Base-by-base conservation (phyloP, 2,888 invertebrate species). In the Sesamia inferens region DNA sequence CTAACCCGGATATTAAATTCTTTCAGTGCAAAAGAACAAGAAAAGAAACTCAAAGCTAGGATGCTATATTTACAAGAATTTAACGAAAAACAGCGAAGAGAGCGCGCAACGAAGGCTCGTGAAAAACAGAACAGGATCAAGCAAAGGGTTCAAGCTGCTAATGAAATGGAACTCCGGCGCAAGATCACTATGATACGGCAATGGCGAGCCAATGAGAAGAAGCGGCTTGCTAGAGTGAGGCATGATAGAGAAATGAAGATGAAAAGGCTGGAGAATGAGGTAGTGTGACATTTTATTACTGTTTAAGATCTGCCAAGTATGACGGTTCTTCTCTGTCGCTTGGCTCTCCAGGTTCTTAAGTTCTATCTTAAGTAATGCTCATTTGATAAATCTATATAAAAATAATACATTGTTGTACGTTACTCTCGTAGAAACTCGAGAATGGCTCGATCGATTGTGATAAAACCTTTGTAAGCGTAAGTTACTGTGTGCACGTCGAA, bases 141-240 rank as follows among this genome's bases (percentile, higher is more conserved):
- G 74, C 95, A 96, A 82, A 89, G 96, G 62, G 94, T 96, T 0
- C 93, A 94, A 61, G 94, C 95, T 0, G 96, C 96, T 0, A 94
- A 93, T 0, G 96, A 96, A 79, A 90, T 96, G 91, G 96, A 96
- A 78, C 87, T 96, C 2, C 85, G 95, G 14, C 87, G 96, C 48
- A 96, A 95, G 85, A 96, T 96, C 72, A 94, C 93, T 0, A 95
- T 95, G 96, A 89, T 96, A 68, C 90, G 96, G 2, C 92, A 91
- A 81, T 96, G 96, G 96, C 88, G 96, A 42, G 63, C 87, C 22
- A 95, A 95, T 66, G 96, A 96, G 88, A 94, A 89, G 90, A 95
- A 94, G 57, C 85, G 96, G 14, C 13, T 94, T 64, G 91, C 91
- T 59, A 85, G 95, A 57, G 65, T 95, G 11, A 93, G 92, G 79